Evolutionary conservation across 2,797 vertebrate species (phyloP), one percentile per base, ranked within the genome.

Genomic region (Odontamblyopus rebecca): DNA sequence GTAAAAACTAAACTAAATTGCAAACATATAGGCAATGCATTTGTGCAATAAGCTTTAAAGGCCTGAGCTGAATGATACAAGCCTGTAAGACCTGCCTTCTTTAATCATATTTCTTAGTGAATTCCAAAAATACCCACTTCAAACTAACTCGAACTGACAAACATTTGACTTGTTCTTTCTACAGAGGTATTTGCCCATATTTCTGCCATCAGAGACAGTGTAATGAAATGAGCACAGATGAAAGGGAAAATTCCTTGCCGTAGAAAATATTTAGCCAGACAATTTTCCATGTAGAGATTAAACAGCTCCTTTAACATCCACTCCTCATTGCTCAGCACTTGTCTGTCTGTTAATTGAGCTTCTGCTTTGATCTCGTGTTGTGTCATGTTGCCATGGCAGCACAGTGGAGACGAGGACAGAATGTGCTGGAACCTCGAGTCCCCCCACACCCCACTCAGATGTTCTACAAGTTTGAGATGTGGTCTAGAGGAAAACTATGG

Each of bases 381-480:
- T 48, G 5, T 84, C 79, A 82, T 27, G 80, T 86, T 87, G 83
- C 80, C 66, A 81, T 78, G 86, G 78, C 65, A 79, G 68, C 59
- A 54, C 74, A 63, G 71, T 35, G 72, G 78, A 48, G 44, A 48
- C 44, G 32, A 80, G 82, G 74, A 82, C 81, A 76, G 53, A 27
- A 62, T 82, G 84, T 85, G 80, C 84, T 65, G 67, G 56, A 82
- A 64, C 70, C 71, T 57, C 68, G 54, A 44, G 72, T 50, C 73
- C 51, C 74, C 73, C 57, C 57, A 29, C 23, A 23, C 23, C 23
- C 79, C 61, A 61, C 41, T 61, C 65, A 60, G 30, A 63, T 70
- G 54, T 41, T 66, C 61, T 64, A 32, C 15, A 60, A 67, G 35
- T 68, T 35, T 61, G 16, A 19, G 16, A 35, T 32, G 16, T 18